phyloP scores from a whole-genome alignment of 2,888 invertebrate species.

The Parascotia fuliginaria region DNA sequence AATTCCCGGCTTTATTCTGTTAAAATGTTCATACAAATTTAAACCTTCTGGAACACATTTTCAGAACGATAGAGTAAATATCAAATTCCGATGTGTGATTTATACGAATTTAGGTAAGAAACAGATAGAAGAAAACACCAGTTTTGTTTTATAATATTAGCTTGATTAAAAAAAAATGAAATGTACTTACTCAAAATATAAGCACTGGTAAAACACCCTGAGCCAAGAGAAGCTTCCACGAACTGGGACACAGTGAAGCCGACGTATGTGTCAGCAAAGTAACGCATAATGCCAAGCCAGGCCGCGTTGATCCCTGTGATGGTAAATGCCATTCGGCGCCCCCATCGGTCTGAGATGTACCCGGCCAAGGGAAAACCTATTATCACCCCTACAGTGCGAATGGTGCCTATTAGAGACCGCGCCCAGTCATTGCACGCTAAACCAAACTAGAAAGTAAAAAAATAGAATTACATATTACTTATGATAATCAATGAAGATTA shows the following conservation, averaged over 20 bases:
- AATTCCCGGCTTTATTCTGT: too few species aligned
- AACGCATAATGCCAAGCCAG: slow-evolving; percentile 88
- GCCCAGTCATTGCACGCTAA: slow-evolving; percentile 90
- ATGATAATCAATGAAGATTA: too few species aligned
- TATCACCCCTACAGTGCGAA: slow-evolving; percentile 90
- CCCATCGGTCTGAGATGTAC: slow-evolving; percentile 90
- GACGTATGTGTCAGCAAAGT: slow-evolving; percentile 87
- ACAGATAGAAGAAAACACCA: background rate
- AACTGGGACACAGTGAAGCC: slow-evolving; percentile 89
- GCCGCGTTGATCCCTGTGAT: slow-evolving; percentile 87
- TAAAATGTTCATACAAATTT: too few species aligned
- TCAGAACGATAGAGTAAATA: too few species aligned
- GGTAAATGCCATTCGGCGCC: slow-evolving; percentile 87
- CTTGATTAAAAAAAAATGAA: too few species aligned
- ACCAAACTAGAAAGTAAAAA: slow-evolving; percentile 78
- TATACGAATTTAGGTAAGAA: too few species aligned
- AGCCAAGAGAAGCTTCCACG: slow-evolving; percentile 87
- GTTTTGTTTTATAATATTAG: background rate
- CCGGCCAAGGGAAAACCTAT: slow-evolving; percentile 90
- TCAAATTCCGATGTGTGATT: too few species aligned
- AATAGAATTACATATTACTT: background rate
- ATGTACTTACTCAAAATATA: slow-evolving; percentile 87
- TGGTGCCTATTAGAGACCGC: slow-evolving; percentile 90
- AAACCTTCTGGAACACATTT: too few species aligned
- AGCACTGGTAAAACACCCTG: slow-evolving; percentile 88